Base-by-base conservation (phyloP, 35 echinoderm and acorn worm genomes). In the Heliocidaris erythrogramma region DNA sequence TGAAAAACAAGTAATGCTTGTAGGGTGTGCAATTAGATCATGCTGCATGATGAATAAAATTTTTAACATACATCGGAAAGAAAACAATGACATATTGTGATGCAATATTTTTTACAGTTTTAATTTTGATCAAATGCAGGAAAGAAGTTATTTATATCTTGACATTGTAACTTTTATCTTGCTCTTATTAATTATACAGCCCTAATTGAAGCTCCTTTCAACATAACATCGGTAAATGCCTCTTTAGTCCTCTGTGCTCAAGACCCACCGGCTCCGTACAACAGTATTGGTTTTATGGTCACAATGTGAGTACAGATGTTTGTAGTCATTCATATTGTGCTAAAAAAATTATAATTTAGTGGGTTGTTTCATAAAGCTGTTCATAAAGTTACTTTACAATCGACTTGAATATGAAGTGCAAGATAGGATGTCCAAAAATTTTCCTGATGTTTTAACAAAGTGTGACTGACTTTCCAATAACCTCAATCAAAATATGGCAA, bases 231-330 rank as follows among this genome's bases (percentile, higher is more conserved):
- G 2, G 31, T 89, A 27, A 35, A 48, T 49, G 47, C 84, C 9
- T 47, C 78, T 49, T 42, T 42, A 9, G 94, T 88, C 30, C 24
- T 42, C 48, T 94, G 94, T 86, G 69, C 94, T 14, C 18, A 42
- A 47, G 30, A 85, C 49, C 94, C 94, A 2, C 94, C 94, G 32
- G 53, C 53, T 18, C 85, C 94, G 1, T 94, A 94, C 85, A 88
- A 50, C 48, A 86, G 17, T 94, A 69, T 27, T 5, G 85, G 94
- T 13, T 85, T 94, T 16, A 86, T 50, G 5, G 52, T 85, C 18
- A 89, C 85, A 21, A 86, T 94, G 94, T 94, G 4, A 94, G 94
- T 94, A 11, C 47, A 35, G n/a, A n/a, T n/a, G n/a, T n/a, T n/a
- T n/a, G n/a, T n/a, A n/a, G n/a, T n/a, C n/a, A n/a, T n/a, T n/a